Base-by-base conservation (phyloP, 2,888 invertebrate species). In the Reticulitermes lucifugus region DNA sequence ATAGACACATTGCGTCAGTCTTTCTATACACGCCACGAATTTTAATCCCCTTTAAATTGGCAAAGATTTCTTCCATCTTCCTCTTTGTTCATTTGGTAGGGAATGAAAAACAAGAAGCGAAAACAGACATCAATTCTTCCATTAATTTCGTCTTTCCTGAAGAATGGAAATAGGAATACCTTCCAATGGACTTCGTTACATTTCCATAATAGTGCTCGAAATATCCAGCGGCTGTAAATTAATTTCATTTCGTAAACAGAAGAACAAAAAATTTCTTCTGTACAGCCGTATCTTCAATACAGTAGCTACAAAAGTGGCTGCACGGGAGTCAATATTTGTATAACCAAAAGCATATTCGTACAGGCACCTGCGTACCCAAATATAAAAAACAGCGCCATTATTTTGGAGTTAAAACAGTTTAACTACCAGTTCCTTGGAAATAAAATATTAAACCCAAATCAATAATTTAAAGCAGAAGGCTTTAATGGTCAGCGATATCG, bases 71-170 rank as follows among this genome's bases (percentile, higher is more conserved):
- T 7, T 4, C 46, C 46, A 46, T 46, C 12, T 73, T 73, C 41
- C 41, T 73, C 14, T 70, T 21, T 29, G 41, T 21, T 29, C 73
- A 21, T 73, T 41, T 29, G 9, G 35, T 21, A 7, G 14, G 21
- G 21, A 7, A 73, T 46, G 46, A 12, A 46, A 12, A 9, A 12
- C 10, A 12, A 1, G 46, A 12, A 12, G 25, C n/a, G n/a, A 55
- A 79, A 79, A 79, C 25, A 46, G 79, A 79, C 55, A 79, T 80
- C 80, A 41, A 80, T 60, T 60, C 60, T 80, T 60, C 59, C 80
- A 60, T 80, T 79, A 25, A 79, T 51, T 55, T 79, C 25, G 25
- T 46, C 21, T 9, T 10, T 65, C n/a, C 7, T 65, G 43, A 51
- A 55, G 46, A 79, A 51, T 18, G 79, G 14, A 51, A 79, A 46